Evolutionary conservation across 2,888 invertebrate genomes (phyloP).

Genomic region (Phalangium opilio): DNA sequence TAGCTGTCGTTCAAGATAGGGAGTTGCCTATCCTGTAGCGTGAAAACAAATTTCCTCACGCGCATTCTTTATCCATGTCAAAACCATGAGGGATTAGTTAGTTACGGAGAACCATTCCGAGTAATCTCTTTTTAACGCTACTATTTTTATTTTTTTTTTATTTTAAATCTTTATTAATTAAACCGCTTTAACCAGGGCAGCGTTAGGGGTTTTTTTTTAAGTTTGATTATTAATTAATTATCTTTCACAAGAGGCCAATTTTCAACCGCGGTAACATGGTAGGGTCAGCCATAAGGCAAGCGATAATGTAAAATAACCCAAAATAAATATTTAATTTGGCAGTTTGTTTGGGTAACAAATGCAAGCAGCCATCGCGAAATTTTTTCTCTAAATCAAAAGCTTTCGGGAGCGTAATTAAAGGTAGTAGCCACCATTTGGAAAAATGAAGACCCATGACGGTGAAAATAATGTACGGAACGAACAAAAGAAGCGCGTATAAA

Average conservation of each 20-base stretch:
- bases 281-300: conserved; percentile 28
- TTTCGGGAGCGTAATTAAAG: conserved; percentile 66
- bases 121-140: too few species aligned
- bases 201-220: too few species aligned
- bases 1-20: too few species aligned
- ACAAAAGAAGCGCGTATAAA: conserved; percentile 71
- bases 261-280: conserved; percentile 16
- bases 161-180: too few species aligned
- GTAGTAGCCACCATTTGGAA: conserved; percentile 74
- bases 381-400: conserved; percentile 81
- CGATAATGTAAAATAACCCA: conserved; percentile 72
- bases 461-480: conserved; percentile 78
- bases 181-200: too few species aligned
- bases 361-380: conserved; percentile 64
- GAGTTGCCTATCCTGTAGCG: too few species aligned
- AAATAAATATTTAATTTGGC: conserved; percentile 80
- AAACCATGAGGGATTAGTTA: too few species aligned
- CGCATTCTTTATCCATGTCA: too few species aligned
- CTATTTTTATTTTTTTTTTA: too few species aligned
- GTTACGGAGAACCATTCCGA: too few species aligned
- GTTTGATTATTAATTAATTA: too few species aligned
- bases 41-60: too few species aligned
- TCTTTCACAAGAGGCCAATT: background rate
- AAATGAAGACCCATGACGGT: conserved; percentile 68
- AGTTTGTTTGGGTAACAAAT: conserved; percentile 68